Conservation (phyloP, 2,113 vertebrate genomes). For the Serilophus lunatus region DNA sequence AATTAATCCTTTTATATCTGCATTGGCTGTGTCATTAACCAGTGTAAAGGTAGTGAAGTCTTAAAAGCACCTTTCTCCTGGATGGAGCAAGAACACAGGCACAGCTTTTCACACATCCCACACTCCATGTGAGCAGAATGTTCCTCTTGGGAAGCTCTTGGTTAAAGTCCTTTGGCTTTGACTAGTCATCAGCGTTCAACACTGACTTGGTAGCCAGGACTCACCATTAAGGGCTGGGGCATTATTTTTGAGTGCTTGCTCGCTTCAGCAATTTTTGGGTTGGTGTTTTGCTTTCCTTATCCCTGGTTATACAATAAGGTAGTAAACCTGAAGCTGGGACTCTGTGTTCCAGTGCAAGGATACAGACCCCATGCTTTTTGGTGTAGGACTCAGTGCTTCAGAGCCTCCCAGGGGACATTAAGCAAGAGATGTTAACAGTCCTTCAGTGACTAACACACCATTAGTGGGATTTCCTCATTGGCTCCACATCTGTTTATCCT, state of each 20-base stretch:
- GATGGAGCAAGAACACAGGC: not conserved
- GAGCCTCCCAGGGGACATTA: not conserved
- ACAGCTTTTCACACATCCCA: fast-evolving
- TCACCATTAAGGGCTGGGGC: not conserved
- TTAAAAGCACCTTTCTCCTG: not conserved
- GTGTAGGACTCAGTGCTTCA: not conserved
- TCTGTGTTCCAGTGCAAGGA: not conserved
- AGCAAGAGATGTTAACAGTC: not conserved
- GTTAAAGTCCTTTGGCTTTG: not conserved
- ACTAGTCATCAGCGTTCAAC: not conserved
- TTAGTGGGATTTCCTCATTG: not conserved
- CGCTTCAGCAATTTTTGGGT: not conserved
- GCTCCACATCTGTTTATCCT: not conserved
- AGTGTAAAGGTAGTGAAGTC: not conserved
- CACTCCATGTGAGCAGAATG: fast-evolving
- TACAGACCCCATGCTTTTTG: not conserved
- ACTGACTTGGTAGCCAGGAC: not conserved
- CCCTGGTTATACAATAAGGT: not conserved
- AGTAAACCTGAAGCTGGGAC: not conserved
- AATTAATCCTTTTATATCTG: not conserved
- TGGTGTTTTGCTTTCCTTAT: not conserved
- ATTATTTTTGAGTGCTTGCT: not conserved
- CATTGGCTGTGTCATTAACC: not conserved
- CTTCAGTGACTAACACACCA: not conserved
- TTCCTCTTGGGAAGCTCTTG: not conserved